These are phyloP conservation scores for Cyanistes caeruleus DNA, from an alignment of 2,113 vertebrate genomes.

Conservation along the genomic window DNA sequence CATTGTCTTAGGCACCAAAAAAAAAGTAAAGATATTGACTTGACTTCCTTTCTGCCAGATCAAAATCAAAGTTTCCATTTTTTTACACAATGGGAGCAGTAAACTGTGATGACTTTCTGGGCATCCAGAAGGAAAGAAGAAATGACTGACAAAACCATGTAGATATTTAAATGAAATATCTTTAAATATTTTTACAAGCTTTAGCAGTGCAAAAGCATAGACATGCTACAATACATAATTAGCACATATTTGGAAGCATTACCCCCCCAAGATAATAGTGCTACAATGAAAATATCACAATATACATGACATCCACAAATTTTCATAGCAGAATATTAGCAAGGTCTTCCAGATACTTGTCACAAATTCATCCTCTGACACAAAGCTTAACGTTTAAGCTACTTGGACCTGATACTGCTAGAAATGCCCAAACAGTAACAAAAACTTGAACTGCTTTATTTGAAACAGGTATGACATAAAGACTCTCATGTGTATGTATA, in stretches of 20 bases:
- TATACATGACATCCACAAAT: not conserved
- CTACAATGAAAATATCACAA: slow-evolving; percentile 43
- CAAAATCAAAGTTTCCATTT: not conserved
- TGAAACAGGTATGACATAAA: slow-evolving; percentile 17
- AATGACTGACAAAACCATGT: not conserved
- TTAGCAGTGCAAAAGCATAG: not conserved
- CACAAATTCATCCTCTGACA: not conserved
- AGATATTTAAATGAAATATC: not conserved
- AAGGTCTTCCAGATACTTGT: not conserved
- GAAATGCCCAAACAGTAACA: not conserved
- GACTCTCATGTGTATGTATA: not conserved
- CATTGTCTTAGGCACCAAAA: not conserved
- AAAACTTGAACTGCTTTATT: not conserved
- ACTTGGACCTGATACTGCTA: not conserved
- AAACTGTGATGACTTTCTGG: not conserved
- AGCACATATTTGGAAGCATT: not conserved
- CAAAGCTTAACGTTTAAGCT: not conserved
- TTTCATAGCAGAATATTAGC: not conserved
- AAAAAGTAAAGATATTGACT: not conserved
- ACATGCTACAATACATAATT: not conserved
- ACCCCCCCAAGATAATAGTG: not conserved
- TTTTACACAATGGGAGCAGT: not conserved
- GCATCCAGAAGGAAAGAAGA: not conserved
- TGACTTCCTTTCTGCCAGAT: not conserved
- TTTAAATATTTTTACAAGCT: not conserved